These are phyloP conservation scores for Pemphigus obesinymphae DNA, from an alignment of 1,140 invertebrate genomes.

Conservation along the genomic window DNA sequence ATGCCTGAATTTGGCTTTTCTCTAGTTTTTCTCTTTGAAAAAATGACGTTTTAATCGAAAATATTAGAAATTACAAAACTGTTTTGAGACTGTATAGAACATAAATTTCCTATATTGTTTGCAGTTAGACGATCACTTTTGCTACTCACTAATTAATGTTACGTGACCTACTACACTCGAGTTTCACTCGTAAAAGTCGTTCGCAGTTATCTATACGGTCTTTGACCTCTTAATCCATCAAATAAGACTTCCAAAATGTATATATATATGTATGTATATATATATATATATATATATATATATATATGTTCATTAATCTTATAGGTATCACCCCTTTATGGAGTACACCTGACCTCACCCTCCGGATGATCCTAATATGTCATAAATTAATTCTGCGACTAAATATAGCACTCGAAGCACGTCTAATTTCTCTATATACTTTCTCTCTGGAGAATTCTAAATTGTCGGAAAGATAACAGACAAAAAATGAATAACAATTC, in stretches of 20 bases:
- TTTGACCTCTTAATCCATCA: conserved; percentile 14
- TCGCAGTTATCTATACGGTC: neutral
- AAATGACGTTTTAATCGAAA: no score
- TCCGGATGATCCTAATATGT: neutral
- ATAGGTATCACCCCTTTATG: neutral
- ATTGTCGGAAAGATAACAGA: neutral
- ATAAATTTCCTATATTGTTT: no score
- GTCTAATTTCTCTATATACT: neutral
- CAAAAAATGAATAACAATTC: neutral
- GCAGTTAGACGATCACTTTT: neutral
- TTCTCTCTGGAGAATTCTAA: neutral
- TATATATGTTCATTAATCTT: conserved; percentile 11
- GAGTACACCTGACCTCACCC: neutral
- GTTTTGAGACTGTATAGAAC: no score
- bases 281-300: neutral
- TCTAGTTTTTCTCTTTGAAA: no score
- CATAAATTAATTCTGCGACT: neutral
- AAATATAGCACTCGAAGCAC: neutral
- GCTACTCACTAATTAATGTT: neutral
- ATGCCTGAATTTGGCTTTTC: no score
- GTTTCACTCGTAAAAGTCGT: conserved; percentile 8
- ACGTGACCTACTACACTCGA: neutral
- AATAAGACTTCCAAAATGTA: neutral
- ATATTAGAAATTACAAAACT: no score
- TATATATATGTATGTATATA: neutral